Evolutionary conservation across 1,140 invertebrate species (phyloP), one percentile per base, ranked within the genome.

Genomic region (Caenorhabditis tropicalis): DNA sequence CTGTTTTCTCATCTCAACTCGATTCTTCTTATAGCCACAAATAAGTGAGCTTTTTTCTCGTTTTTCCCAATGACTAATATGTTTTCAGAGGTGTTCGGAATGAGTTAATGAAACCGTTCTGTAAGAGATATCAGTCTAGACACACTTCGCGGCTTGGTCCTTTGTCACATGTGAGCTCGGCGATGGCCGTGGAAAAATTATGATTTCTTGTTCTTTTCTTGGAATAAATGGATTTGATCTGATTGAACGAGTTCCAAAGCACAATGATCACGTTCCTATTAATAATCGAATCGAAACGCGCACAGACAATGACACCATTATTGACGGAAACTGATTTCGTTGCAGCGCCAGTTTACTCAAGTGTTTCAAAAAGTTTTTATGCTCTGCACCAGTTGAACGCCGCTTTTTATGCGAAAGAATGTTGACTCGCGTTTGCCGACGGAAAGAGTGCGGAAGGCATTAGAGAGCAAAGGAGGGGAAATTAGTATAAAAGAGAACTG

Each of bases 311-410:
- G 58, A 65, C 29, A 36, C 58, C 65, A 74, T 31, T 74, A 74
- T 74, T 74, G 36, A 74, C 33, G 36, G 27, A 43, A 74, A 74
- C 36, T 65, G 31, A 74, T 74, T 21, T 6, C 65, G 24, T 27
- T 19, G 16, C 12, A 24, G 10, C 2, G n/a, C 36, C 65, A 19
- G 65, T 74, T 74, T 74, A 74, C 58, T 56, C 58, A 65, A 65
- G 33, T 65, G 58, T 65, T 65, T 65, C 21, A 65, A 65, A 65
- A 39, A n/a, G 19, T 65, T 65, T 65, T 65, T 65, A 65, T 65
- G 29, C 58, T 65, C 58, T 65, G 33, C 58, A 36, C 58, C 33
- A 65, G 58, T 39, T 39, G 58, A 65, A 65, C 58, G 33, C 31
- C 29, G 21, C 53, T 56, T 56, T 65, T 65, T 65, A 27, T 65